A percentile compares a stretch with the other conserved stretches of the same genome.
Evolutionary conservation across 2,797 vertebrate species (phyloP).

Genomic region (Myotis vivesi): DNA sequence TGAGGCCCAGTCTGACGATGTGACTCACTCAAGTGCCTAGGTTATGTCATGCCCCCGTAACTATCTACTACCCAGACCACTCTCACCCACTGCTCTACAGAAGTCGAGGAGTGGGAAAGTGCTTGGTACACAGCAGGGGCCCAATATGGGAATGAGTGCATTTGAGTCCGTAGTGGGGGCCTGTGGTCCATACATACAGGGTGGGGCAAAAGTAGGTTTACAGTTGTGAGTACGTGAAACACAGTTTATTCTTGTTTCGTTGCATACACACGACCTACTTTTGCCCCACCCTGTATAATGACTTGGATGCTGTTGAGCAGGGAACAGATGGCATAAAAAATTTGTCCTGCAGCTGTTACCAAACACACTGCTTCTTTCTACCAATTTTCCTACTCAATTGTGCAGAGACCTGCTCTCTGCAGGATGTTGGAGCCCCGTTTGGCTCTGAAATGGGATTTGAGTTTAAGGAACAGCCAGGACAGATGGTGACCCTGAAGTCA

Average conservation of each 20-base stretch:
- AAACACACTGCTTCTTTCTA: background rate
- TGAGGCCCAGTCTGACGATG: background rate
- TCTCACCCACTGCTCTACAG: background rate
- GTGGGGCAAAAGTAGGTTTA: background rate
- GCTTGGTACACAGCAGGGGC: background rate
- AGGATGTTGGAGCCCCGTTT: conserved; percentile 43
- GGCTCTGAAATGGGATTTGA: conserved; percentile 53
- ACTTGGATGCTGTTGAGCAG: background rate
- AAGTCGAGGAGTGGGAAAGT: background rate
- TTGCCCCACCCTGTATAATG: background rate
- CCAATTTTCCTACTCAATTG: background rate
- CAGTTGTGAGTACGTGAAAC: background rate
- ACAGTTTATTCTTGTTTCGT: background rate
- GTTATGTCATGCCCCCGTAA: background rate
- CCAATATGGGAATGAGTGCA: fast-evolving
- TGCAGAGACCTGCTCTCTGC: conserved; percentile 50
- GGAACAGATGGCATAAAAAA: background rate
- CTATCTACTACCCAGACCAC: background rate
- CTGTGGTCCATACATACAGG: background rate
- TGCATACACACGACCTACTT: background rate
- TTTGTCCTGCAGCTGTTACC: conserved; percentile 30
- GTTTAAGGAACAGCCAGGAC: conserved; percentile 69
- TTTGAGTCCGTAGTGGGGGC: background rate
- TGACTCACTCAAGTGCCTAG: fast-evolving
- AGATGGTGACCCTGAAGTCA: conserved; percentile 77